Base-by-base conservation (phyloP, 2,888 invertebrate genomes). In the Mesochorus sp. region DNA sequence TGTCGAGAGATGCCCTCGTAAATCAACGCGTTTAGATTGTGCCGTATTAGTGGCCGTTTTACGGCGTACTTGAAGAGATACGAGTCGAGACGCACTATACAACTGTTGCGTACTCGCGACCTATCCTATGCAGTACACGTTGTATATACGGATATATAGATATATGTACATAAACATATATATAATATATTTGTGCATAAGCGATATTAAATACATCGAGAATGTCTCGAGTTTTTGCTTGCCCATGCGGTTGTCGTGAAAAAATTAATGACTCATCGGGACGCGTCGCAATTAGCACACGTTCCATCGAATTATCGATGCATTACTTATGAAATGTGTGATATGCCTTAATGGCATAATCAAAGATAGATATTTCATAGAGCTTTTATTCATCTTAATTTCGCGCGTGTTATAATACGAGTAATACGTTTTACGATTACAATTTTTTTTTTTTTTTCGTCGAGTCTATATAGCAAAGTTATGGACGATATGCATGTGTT, bases 1-100 rank as follows among this genome's bases (percentile, higher is more conserved):
- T 66, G 76, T 76, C 76, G 76, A 76, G 68, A 86, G 86, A 86
- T 87, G 85, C 84, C 84, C 86, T 87, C 88, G 87, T 89, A 88
- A 88, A 89, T 89, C 88, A 88, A 84, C 77, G 83, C 85, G 86
- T 86, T 88, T 87, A 87, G 88, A 89, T 89, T 87, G 85, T 87
- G 86, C 85, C 85, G 84, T 86, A 88, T 89, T 88, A 89, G 87
- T 85, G 84, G 83, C 85, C 83, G 84, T 87, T 88, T 89, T 89
- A 89, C 85, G 87, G 85, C 85, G 85, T 83, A 86, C 85, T 87
- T 85, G 81, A 83, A 80, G 81, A 83, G 84, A 86, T 83, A 86
- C 79, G 82, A 79, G 79, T 73, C 73, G 77, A 73, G 70, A 57
- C 70, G 39, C 62, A 70, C 68, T 55, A 67, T 55, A 61, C 31